Percentiles rank a stretch among this genome's conserved stretches.
These are phyloP conservation scores for Hypotaenidia okinawae DNA, from an alignment of 2,797 vertebrate genomes.

Conservation along the genomic window DNA sequence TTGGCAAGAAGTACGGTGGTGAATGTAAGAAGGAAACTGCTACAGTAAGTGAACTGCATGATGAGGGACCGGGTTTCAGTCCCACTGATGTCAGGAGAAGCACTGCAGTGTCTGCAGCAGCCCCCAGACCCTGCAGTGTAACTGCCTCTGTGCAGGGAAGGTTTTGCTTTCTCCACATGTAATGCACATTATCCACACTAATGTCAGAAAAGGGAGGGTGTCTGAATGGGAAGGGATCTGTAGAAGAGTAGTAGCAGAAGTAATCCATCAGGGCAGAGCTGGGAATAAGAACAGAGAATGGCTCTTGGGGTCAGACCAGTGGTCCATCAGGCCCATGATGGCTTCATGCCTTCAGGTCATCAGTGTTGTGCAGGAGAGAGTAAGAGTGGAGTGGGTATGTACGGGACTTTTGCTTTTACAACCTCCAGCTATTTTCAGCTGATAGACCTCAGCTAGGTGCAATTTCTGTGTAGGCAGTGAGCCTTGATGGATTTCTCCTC, in stretches of 20 bases:
- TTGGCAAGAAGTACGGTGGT: background rate
- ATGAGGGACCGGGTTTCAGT: background rate
- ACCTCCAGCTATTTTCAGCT: background rate
- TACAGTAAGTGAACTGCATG: background rate
- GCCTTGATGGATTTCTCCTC: background rate
- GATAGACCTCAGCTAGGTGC: background rate
- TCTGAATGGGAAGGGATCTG: background rate
- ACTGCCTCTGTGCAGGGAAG: background rate
- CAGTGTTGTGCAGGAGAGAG: background rate
- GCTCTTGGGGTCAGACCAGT: background rate
- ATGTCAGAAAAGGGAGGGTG: background rate
- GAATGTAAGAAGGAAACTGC: constrained; percentile 43
- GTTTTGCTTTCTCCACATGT: background rate
- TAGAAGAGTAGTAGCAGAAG: background rate
- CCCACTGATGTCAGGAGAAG: background rate
- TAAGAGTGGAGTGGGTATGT: background rate
- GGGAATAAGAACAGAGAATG: background rate
- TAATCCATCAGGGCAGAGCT: background rate
- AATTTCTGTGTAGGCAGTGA: background rate
- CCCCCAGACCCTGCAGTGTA: background rate
- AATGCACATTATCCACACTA: background rate
- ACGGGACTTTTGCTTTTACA: background rate
- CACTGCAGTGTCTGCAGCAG: background rate
- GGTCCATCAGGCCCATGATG: background rate
- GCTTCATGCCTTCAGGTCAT: background rate